Evolutionary conservation across 2,113 vertebrate species (phyloP).

Genomic region (Ochotona princeps): DNA sequence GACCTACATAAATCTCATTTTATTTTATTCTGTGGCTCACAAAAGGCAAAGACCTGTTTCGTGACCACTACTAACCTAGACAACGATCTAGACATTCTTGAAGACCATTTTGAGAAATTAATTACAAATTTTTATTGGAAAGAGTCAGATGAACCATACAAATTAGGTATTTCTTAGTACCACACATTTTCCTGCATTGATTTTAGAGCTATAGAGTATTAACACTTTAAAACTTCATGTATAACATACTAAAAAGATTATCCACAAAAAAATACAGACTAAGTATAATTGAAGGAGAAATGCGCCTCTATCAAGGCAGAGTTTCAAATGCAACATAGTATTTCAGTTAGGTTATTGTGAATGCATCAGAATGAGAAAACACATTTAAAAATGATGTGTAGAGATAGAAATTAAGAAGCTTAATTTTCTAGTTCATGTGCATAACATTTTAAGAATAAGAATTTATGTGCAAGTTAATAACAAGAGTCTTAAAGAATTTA

Average conservation of each 20-base stretch:
- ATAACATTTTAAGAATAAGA: neutral
- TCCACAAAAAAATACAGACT: neutral
- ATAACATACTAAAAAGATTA: constrained; percentile 28
- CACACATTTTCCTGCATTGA: neutral
- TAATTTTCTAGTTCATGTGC: constrained; percentile 1
- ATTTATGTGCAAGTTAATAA: constrained; percentile 1
- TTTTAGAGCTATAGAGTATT: constrained; percentile 6
- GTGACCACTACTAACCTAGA: constrained; percentile 1
- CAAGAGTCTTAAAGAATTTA: constrained; percentile 18
- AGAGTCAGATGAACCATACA: neutral
- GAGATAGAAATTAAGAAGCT: neutral
- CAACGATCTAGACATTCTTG: constrained; percentile 30
- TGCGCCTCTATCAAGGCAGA: neutral
- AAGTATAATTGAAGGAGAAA: constrained; percentile 9
- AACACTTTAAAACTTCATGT: neutral
- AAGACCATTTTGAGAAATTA: constrained; percentile 21
- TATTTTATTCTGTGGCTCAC: constrained; percentile 59
- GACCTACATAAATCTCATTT: constrained; percentile 33
- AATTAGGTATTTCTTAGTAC: neutral
- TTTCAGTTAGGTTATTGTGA: neutral
- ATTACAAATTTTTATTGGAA: constrained; percentile 26
- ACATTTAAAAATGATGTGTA: neutral
- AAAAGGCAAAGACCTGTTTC: constrained; percentile 40
- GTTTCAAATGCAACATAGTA: constrained; percentile 24
- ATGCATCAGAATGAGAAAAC: constrained; percentile 1